Evolutionary conservation across 2,113 vertebrate species (phyloP).

Genomic region (Rana temporaria): DNA sequence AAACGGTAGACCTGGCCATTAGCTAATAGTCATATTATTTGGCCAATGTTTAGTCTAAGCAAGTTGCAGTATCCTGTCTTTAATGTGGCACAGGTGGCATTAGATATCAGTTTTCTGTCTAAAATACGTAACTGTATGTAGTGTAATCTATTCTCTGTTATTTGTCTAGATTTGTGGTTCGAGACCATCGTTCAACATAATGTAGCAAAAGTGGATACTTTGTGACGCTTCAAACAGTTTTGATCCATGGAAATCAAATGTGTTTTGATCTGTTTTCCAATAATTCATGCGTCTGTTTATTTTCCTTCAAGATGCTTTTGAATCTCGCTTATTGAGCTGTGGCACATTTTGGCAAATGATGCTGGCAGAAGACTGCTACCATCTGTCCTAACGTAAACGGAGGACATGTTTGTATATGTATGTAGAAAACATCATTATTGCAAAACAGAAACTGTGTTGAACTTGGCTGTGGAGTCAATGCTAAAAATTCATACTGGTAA

Average conservation of each 20-base stretch:
- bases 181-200: conserved; percentile 55
- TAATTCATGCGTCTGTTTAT: conserved; percentile 65
- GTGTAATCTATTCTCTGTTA: conserved; percentile 60
- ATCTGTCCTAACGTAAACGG: conserved; percentile 73
- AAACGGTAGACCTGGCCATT: conserved; percentile 17
- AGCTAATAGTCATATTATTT: conserved; percentile 57
- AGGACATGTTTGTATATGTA: conserved; percentile 63
- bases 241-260: conserved; percentile 61
- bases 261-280: conserved; percentile 62
- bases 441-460: conserved; percentile 64
- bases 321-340: conserved; percentile 67
- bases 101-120: conserved; percentile 50
- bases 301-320: conserved; percentile 69
- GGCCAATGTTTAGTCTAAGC: conserved; percentile 58
- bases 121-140: conserved; percentile 55
- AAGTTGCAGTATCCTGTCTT: conserved; percentile 62
- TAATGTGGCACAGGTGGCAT: conserved; percentile 60
- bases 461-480: conserved; percentile 47
- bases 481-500: conserved; percentile 33
- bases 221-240: conserved; percentile 35
- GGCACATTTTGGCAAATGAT: conserved; percentile 68
- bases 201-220: conserved; percentile 38
- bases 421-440: conserved; percentile 65
- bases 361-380: conserved; percentile 70
- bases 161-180: conserved; percentile 46